These are phyloP conservation scores for Catharus minimus DNA, from an alignment of 2,113 vertebrate species.

Conservation along the genomic window DNA sequence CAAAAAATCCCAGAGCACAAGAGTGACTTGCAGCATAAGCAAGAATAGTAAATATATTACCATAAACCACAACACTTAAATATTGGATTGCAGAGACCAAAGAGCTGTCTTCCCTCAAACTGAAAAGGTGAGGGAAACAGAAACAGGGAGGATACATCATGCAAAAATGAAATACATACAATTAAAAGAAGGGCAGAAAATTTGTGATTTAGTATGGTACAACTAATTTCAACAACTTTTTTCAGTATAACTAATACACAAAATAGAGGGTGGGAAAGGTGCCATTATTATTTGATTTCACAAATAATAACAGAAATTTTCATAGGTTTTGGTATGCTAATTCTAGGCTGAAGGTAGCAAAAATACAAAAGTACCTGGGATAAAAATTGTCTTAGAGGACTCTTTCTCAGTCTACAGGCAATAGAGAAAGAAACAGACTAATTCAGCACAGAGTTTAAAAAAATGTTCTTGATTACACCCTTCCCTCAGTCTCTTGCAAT, in stretches of 20 bases:
- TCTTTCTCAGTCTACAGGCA: not conserved
- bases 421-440: not conserved
- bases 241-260: not conserved
- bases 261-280: not conserved
- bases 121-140: not conserved
- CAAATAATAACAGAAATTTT: not conserved
- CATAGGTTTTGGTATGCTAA: not conserved
- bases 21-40: not conserved
- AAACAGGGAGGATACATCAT: accelerated
- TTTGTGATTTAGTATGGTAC: not conserved
- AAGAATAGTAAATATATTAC: not conserved
- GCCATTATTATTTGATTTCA: not conserved
- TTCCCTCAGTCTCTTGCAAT: not conserved
- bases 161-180: not conserved
- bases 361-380: not conserved
- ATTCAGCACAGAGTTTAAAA: not conserved
- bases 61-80: not conserved
- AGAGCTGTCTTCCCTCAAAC: not conserved
- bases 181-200: not conserved
- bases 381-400: not conserved
- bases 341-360: not conserved
- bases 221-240: not conserved
- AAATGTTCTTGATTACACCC: not conserved
- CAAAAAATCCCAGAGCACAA: not conserved
- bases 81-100: not conserved